Conservation (phyloP, 2,888 invertebrate species). For the Hyles lineata region DNA sequence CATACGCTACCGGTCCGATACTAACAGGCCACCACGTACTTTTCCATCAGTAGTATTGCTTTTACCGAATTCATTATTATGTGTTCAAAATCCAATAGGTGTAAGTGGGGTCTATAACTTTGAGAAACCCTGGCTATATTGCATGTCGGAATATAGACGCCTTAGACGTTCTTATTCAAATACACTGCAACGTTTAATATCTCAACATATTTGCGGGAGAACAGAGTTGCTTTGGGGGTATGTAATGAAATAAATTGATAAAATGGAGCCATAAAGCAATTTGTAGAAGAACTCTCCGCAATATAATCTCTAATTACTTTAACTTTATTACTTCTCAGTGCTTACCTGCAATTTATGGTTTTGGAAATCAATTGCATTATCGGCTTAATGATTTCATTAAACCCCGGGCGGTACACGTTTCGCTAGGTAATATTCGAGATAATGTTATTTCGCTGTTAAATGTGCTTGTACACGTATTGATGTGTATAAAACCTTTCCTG, state of each 20-base stretch:
- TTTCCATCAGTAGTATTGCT: too few species aligned
- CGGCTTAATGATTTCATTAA: conserved; percentile 32
- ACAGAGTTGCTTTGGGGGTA: neutral
- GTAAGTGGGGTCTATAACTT: too few species aligned
- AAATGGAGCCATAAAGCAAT: conserved; percentile 8
- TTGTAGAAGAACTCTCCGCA: conserved; percentile 8
- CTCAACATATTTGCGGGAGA: too few species aligned
- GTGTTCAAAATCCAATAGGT: too few species aligned
- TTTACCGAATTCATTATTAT: too few species aligned
- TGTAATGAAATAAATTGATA: conserved; percentile 28
- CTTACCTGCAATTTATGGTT: conserved; percentile 13
- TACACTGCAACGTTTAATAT: too few species aligned
- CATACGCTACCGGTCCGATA: too few species aligned
- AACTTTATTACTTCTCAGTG: neutral
- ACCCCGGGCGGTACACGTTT: conserved; percentile 44
- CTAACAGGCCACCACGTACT: too few species aligned
- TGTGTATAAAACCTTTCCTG: neutral
- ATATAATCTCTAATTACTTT: conserved; percentile 5
- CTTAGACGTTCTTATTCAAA: too few species aligned
- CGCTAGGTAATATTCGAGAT: conserved; percentile 38
- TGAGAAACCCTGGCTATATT: too few species aligned
- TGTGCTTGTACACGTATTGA: neutral
- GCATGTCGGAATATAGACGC: too few species aligned
- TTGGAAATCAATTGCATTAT: conserved; percentile 27
- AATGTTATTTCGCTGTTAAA: conserved; percentile 12